These are phyloP conservation scores for Hydra vulgaris DNA, from an alignment of 30 jellyfish, hydroid and myxozoan species.

Conservation along the genomic window DNA sequence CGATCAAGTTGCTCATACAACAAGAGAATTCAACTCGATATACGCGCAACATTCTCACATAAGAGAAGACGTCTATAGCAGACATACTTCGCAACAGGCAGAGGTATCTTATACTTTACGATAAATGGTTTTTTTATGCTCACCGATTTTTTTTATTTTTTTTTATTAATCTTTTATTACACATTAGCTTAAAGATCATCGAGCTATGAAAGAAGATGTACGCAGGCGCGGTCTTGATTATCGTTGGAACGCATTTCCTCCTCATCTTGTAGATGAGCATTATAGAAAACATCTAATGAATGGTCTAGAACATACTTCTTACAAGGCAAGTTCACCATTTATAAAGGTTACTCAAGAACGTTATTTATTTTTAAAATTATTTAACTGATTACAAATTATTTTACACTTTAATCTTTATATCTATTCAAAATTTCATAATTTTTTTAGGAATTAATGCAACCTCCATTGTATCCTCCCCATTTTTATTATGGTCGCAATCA, in stretches of 20 bases:
- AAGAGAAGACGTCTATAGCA: constrained; percentile 65
- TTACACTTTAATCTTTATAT: too few species aligned
- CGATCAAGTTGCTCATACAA: constrained; percentile 42
- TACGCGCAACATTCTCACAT: constrained; percentile 81
- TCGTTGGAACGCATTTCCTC: constrained; percentile 79
- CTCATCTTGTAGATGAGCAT: constrained; percentile 55
- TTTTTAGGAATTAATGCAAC: background rate
- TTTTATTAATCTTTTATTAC: too few species aligned
- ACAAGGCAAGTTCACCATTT: constrained; percentile 30
- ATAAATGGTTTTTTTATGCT: too few species aligned
- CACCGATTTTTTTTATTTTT: too few species aligned
- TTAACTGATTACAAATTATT: too few species aligned
- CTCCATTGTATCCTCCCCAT: constrained; percentile 44
- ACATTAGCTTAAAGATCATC: constrained; percentile 75
- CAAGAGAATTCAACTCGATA: constrained; percentile 48
- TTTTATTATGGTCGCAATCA: constrained; percentile 64
- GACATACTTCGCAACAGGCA: constrained; percentile 25
- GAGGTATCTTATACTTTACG: constrained; percentile 55
- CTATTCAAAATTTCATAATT: too few species aligned
- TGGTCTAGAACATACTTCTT: constrained; percentile 48
- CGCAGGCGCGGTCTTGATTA: constrained; percentile 89
- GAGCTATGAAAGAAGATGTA: constrained; percentile 77
- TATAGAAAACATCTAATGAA: constrained; percentile 63
- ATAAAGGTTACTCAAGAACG: background rate
- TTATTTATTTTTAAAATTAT: background rate